Conservation (phyloP, 1,140 invertebrate genomes). For the Papilio glaucus region DNA sequence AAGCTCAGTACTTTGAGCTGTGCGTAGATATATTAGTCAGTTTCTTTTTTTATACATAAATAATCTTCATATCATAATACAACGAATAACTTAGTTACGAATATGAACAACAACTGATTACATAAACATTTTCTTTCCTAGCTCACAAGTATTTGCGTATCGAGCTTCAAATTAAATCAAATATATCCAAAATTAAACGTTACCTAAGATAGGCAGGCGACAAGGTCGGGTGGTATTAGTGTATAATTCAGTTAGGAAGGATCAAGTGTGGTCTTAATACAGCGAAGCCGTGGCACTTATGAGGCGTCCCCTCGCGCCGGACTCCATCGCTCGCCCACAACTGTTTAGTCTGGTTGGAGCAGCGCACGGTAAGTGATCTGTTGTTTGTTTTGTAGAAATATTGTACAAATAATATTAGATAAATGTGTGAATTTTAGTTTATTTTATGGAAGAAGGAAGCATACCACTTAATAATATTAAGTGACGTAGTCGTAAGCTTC, state of each 20-base stretch:
- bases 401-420: constrained; percentile 31
- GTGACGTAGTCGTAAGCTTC: too few relatives aligned
- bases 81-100: not conserved
- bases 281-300: constrained; percentile 70
- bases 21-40: too few relatives aligned
- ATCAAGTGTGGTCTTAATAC: constrained; percentile 50
- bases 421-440: not conserved
- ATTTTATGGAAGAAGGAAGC: not conserved
- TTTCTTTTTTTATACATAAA: too few relatives aligned
- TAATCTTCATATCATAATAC: not conserved
- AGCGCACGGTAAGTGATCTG: constrained; percentile 27
- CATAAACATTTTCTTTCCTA: not conserved
- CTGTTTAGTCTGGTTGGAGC: constrained; percentile 22
- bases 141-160: not conserved
- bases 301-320: constrained; percentile 49
- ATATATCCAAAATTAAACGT: constrained; percentile 33
- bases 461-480: not conserved
- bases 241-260: constrained; percentile 35
- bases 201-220: constrained; percentile 35
- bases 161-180: constrained; percentile 28
- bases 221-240: constrained; percentile 31
- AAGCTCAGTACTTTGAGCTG: too few relatives aligned
- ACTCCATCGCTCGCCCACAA: constrained; percentile 4
- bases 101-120: not conserved
- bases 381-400: constrained; percentile 38